Evolutionary conservation across 64 coral and sea anemone species (phyloP).

Genomic region (Montipora foliosa): DNA sequence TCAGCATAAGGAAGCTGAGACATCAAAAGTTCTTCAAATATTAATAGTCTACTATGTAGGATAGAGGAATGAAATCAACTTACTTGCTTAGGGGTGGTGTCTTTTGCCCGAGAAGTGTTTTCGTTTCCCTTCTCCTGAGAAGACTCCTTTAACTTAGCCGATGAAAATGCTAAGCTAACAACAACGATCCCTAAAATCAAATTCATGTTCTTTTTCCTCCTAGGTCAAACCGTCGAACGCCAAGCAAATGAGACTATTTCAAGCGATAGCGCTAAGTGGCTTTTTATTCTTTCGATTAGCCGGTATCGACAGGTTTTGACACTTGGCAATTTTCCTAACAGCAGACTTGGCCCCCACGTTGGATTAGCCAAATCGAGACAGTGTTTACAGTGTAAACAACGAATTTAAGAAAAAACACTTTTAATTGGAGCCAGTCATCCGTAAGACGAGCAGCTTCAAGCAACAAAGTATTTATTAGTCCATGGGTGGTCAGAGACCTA

Average conservation of each 20-base stretch:
- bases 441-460: neutral
- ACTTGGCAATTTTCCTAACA: neutral
- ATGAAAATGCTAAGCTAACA: neutral
- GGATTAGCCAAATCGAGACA: neutral
- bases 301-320: neutral
- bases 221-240: neutral
- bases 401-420: neutral
- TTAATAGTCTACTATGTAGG: neutral
- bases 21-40: neutral
- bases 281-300: neutral
- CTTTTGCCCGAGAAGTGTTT: neutral
- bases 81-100: neutral
- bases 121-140: neutral
- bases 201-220: neutral
- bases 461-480: neutral
- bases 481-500: no score
- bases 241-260: neutral
- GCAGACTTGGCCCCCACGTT: neutral
- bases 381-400: neutral
- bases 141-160: neutral
- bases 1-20: neutral
- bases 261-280: neutral
- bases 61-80: neutral
- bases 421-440: neutral
- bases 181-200: neutral